A percentile compares a stretch with the other conserved stretches of the same genome.
These are phyloP conservation scores for Drosophila demipolita DNA, from an alignment of 2,888 invertebrate species.

Conservation along the genomic window DNA sequence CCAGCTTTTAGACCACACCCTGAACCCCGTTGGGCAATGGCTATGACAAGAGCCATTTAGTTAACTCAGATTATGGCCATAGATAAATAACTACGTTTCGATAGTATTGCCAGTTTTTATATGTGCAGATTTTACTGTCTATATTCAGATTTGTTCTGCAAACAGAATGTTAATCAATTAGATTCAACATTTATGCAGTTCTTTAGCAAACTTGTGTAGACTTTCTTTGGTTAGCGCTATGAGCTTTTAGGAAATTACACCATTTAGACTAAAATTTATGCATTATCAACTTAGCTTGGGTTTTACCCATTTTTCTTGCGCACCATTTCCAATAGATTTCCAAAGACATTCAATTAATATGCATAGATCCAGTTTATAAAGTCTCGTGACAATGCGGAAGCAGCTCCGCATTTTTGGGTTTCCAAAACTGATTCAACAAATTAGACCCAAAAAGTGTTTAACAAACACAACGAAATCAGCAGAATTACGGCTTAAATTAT, in stretches of 20 bases:
- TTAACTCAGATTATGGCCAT: not conserved
- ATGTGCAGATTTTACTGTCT: not conserved
- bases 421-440: conserved; percentile 3
- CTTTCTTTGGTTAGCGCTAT: conserved; percentile 21
- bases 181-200: not conserved
- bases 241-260: not conserved
- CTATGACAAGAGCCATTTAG: not conserved
- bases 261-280: not conserved
- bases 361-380: conserved; percentile 33
- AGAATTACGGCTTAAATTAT: conserved; percentile 44
- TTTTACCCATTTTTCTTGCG: conserved; percentile 12
- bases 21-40: not conserved
- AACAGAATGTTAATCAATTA: not conserved
- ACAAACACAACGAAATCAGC: not conserved
- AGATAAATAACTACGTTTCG: not conserved
- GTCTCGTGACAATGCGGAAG: conserved; percentile 36
- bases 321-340: conserved; percentile 31
- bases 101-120: no score
- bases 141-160: not conserved
- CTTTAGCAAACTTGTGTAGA: not conserved
- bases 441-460: conserved; percentile 25
- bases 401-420: not conserved
- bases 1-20: conserved; percentile 23
- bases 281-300: not conserved
- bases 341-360: conserved; percentile 28